These are phyloP conservation scores for Ericerus pela DNA, from an alignment of 1,140 invertebrate species.

Conservation along the genomic window DNA sequence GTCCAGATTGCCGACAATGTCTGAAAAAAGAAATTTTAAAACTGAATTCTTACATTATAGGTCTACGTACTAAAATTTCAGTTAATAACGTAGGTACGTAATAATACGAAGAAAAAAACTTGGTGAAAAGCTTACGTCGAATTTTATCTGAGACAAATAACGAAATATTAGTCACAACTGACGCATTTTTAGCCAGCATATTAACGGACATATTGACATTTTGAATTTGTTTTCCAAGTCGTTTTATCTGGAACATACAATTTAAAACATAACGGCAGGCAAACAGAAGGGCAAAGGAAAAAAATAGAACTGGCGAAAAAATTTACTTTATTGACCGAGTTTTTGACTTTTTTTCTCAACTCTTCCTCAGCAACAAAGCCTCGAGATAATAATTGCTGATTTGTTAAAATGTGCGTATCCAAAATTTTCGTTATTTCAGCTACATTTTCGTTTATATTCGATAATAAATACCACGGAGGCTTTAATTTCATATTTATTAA, in stretches of 20 bases:
- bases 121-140: not conserved
- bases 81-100: too few relatives aligned
- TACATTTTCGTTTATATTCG: constrained; percentile 14
- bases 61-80: not conserved
- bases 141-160: not conserved
- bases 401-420: constrained; percentile 11
- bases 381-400: constrained; percentile 13
- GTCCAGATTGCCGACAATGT: not conserved
- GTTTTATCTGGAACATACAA: not conserved
- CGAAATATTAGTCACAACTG: not conserved
- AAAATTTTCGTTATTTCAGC: constrained; percentile 16
- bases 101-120: not conserved
- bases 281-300: not conserved
- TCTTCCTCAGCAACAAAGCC: constrained; percentile 19
- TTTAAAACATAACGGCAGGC: too few relatives aligned
- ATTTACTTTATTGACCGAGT: constrained; percentile 23
- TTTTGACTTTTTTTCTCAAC: constrained; percentile 23
- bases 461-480: constrained; percentile 50
- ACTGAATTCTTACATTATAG: not conserved
- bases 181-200: not conserved
- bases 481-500: constrained; percentile 49
- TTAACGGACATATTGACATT: not conserved
- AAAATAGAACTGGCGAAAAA: not conserved
- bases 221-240: not conserved
- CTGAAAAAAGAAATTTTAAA: not conserved